Evolutionary conservation across 2,888 invertebrate species (phyloP).

Genomic region (Scaptodrosophila latifasciaeformis): DNA sequence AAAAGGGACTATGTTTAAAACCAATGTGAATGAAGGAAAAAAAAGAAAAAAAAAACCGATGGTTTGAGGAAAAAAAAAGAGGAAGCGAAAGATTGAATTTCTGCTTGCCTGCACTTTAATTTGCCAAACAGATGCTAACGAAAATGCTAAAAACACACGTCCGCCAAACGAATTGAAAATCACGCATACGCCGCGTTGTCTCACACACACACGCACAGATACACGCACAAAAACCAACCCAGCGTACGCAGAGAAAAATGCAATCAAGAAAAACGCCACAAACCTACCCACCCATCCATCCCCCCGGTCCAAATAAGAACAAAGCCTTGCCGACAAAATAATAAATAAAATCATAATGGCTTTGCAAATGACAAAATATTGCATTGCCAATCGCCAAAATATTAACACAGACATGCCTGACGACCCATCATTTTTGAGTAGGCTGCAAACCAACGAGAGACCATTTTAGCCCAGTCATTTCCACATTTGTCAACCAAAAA

Average conservation of each 20-base stretch:
- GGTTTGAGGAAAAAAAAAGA: neutral
- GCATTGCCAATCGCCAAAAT: conserved; percentile 62
- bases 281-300: too few relatives aligned
- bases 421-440: conserved; percentile 14
- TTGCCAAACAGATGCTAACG: conserved; percentile 47
- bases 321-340: conserved; percentile 41
- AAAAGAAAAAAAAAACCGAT: conserved; percentile 1
- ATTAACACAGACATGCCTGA: conserved; percentile 48
- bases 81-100: conserved; percentile 57
- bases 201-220: conserved; percentile 14
- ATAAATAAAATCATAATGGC: conserved; percentile 67
- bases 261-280: too few relatives aligned
- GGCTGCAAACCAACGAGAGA: conserved; percentile 6
- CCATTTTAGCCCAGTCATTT: neutral
- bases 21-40: conserved; percentile 11
- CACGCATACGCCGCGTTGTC: conserved; percentile 40
- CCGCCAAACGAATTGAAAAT: conserved; percentile 46
- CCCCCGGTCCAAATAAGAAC: too few relatives aligned
- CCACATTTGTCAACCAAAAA: neutral
- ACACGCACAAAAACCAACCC: conserved; percentile 37
- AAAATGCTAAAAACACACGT: conserved; percentile 55
- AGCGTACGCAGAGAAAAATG: conserved; percentile 27
- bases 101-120: conserved; percentile 65
- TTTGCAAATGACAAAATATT: conserved; percentile 67
- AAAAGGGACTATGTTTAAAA: conserved; percentile 45